Conservation (phyloP, 2,888 invertebrate species). For the Boloria euphrosyne region DNA sequence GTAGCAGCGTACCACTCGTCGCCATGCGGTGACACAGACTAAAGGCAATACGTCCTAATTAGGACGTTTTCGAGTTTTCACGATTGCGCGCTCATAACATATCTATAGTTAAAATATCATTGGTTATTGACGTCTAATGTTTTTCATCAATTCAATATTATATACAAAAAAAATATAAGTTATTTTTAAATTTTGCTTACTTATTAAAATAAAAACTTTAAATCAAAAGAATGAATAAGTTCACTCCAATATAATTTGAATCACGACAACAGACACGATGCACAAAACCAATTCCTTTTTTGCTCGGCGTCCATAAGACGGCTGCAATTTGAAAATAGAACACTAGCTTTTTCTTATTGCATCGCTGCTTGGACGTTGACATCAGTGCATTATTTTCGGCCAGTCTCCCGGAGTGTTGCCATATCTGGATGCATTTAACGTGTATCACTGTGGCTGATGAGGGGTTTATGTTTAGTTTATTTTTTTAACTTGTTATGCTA, state of each 20-base stretch:
- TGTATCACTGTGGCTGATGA: conserved; percentile 10
- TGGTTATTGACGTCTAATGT: too few relatives aligned
- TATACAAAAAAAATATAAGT: too few relatives aligned
- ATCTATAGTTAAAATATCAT: too few relatives aligned
- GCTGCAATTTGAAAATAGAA: conserved; percentile 77
- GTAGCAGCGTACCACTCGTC: too few relatives aligned
- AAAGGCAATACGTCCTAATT: too few relatives aligned
- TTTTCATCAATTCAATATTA: too few relatives aligned
- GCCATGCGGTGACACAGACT: too few relatives aligned
- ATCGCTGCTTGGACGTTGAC: conserved; percentile 72
- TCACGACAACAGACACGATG: conserved; percentile 11
- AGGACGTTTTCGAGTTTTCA: too few relatives aligned
- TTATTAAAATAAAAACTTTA: too few relatives aligned
- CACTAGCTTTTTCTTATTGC: conserved; percentile 61
- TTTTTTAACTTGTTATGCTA: not conserved
- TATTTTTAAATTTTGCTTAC: too few relatives aligned
- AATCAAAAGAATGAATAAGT: not conserved
- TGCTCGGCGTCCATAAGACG: conserved; percentile 55
- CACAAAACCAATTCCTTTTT: conserved; percentile 56
- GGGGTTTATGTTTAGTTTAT: not conserved
- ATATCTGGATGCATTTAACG: conserved; percentile 52
- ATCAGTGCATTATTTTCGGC: conserved; percentile 75
- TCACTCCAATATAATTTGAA: conserved; percentile 9
- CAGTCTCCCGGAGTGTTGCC: conserved; percentile 69
- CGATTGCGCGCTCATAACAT: too few relatives aligned